Evolutionary conservation across 2,113 vertebrate species (phyloP), one percentile per base, ranked within the genome.

Genomic region (Climacteris rufus): DNA sequence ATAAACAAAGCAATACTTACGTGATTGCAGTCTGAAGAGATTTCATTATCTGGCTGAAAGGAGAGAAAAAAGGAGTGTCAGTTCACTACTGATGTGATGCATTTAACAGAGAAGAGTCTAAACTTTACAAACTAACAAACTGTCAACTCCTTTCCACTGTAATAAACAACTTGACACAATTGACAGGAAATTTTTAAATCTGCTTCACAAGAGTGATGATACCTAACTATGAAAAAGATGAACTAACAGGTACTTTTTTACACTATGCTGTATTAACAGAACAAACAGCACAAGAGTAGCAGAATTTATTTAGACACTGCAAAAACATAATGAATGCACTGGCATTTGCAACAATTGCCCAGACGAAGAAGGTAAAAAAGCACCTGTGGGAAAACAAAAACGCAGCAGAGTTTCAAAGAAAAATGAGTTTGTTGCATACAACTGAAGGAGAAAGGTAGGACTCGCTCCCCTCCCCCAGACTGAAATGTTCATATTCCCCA

Each of bases 1-100:
- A 74, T 56, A 56, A 72, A 90, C 47, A 93, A 77, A 75, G 25
- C 31, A 63, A 89, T 94, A 99, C 99, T 99, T 98, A 99, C 99
- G 33, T 99, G 99, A 97, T 99, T 99, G 97, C 99, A 99, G 83
- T 99, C 99, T 31, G 98, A 95, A 59, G 99, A 98, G 49, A 99
- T 99, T 97, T 99, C 99, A 13, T 99, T 98, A 84, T 99, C 99
- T 98, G 99, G 98, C 97, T 99, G 98, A 54, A 90, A 89, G 68
- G 59, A 96, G 65, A 81, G 78, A 66, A 74, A 89, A 91, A 82
- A 77, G 25, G 25, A 52, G 89, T 1, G 23, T 97, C 96, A 94
- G 87, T 90, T 93, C 71, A 64, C n/a, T 28, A 11, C 22, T 14
- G 12, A 30, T 37, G 25, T 6, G 21, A 80, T 30, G 39, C 49